These are phyloP conservation scores for Platichthys flesus DNA, from an alignment of 2,113 vertebrate genomes.

Conservation along the genomic window DNA sequence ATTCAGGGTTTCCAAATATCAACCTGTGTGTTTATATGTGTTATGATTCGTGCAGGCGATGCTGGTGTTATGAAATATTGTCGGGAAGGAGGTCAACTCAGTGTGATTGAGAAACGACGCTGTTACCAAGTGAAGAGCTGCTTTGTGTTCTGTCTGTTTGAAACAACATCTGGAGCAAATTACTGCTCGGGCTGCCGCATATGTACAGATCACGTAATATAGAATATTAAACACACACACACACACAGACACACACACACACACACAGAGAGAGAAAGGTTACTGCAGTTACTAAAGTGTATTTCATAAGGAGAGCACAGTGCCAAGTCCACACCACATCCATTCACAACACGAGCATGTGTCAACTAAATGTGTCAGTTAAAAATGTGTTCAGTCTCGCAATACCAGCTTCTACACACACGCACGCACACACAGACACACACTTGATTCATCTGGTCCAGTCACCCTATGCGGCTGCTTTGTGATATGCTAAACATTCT, in stretches of 20 bases:
- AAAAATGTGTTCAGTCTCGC: conserved; percentile 38
- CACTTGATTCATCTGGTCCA: conserved; percentile 58
- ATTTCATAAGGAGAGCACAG: background rate
- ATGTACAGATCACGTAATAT: conserved; percentile 5
- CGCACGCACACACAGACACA: conserved; percentile 36
- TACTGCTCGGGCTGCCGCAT: conserved; percentile 16
- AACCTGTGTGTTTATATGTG: background rate
- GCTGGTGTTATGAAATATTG: conserved; percentile 21
- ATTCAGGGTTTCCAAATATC: background rate
- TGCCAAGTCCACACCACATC: conserved; percentile 4
- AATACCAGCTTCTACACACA: conserved; percentile 26
- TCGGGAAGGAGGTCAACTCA: background rate
- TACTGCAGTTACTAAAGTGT: background rate
- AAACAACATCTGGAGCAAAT: conserved; percentile 54
- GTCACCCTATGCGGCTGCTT: conserved; percentile 74
- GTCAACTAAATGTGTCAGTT: conserved; percentile 36
- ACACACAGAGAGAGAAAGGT: conserved; percentile 18
- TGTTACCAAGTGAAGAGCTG: conserved; percentile 9
- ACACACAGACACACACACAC: background rate
- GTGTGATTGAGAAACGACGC: background rate
- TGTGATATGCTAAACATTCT: conserved; percentile 88
- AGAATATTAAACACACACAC: background rate
- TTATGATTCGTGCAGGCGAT: conserved; percentile 11
- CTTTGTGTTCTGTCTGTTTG: conserved; percentile 10
- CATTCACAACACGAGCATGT: conserved; percentile 36